Evolutionary conservation across 2,888 invertebrate genomes (phyloP), one percentile per base, ranked within the genome.

Genomic region (Platypus cylindrus): DNA sequence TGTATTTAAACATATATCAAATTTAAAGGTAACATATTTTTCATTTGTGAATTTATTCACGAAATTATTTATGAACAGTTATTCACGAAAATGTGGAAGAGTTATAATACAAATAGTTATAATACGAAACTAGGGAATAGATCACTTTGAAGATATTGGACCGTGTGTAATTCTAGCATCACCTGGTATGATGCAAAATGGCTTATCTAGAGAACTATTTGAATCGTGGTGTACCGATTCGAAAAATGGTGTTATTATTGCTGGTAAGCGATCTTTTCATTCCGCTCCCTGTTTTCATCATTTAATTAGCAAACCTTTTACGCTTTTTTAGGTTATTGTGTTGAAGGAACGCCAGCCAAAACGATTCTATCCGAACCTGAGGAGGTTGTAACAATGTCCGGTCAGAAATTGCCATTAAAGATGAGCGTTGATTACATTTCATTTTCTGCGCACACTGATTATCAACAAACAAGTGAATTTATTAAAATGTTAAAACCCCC

Each of bases 101-200:
- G 9, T 24, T 24, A 5, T 24, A 5, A 11, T 9, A 5, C 16
- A 26, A 16, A 3, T 32, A 11, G 11, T 17, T 17, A n/a, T n/a
- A n/a, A n/a, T n/a, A n/a, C n/a, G n/a, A n/a, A n/a, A n/a, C n/a
- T 60, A 87, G 80, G 90, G 95, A 26, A 95, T 98, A 53, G 98
- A 98, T 59, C 95, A 98, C 63, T 99, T 99, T 65, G 97, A 98
- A 52, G 98, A 99, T 63, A 87, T 95, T 36, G 98, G 98, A 0
- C 98, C 98, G 0, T 99, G 97, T 55, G 97, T 99, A n/a, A 85
- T 99, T 16, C 87, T 98, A 85, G 98, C 98, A 2, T 90, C 91
- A 0, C 98, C 98, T 0, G 98, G 98, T 57, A 99, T 99, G 97
- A 89, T 98, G 89, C 98, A 98, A 68, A 94, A 89, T 51, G 98